A percentile compares a stretch with the other conserved stretches of the same genome.
Evolutionary conservation across 2,113 vertebrate genomes (phyloP).

Genomic region (Microtus oregoni): DNA sequence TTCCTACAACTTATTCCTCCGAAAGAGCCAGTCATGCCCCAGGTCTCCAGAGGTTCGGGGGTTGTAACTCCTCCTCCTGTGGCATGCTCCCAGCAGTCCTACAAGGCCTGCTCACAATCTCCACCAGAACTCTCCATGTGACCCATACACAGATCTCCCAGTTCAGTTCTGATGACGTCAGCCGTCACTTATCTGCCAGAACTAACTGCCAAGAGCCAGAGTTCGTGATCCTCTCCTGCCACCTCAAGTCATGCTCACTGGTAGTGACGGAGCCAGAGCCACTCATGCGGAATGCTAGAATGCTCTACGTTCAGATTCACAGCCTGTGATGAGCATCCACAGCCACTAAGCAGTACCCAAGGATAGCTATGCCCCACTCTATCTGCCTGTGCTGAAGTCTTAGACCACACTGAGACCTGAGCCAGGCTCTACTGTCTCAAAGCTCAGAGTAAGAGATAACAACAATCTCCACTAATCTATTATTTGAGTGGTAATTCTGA

Average conservation of each 20-base stretch:
- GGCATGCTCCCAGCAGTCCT: background rate
- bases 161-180: background rate
- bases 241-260: background rate
- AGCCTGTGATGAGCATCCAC: background rate
- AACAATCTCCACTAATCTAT: background rate
- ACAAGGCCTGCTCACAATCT: background rate
- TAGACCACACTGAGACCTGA: background rate
- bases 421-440: background rate
- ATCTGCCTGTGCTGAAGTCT: background rate
- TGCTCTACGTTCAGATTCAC: background rate
- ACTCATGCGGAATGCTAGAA: background rate
- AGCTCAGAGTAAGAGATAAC: conserved; percentile 25
- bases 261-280: background rate
- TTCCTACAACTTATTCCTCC: background rate
- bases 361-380: background rate
- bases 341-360: background rate
- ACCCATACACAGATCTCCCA: background rate
- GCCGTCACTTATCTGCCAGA: background rate
- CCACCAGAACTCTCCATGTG: background rate
- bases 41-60: too few relatives aligned
- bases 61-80: background rate
- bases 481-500: conserved; percentile 22
- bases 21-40: background rate
- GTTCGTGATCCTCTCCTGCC: background rate
- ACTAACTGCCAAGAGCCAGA: background rate